A percentile compares a stretch with the other conserved stretches of the same genome.
These are phyloP conservation scores for Pollicipes pollicipes DNA, from an alignment of 1,140 invertebrate species.

Conservation along the genomic window DNA sequence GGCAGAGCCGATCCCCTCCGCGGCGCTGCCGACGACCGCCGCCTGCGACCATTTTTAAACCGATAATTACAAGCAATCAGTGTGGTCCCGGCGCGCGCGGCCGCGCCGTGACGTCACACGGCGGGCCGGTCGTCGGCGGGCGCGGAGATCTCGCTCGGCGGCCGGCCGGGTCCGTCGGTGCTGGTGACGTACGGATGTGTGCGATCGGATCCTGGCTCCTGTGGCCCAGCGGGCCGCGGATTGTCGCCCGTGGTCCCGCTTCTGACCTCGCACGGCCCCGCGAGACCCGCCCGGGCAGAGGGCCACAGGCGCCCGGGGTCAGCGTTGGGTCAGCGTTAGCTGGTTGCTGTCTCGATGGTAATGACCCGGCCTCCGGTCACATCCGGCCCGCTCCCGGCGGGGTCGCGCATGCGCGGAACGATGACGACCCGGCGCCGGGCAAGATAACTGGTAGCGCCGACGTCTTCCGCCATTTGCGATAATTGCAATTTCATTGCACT, in stretches of 20 bases:
- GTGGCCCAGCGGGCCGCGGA: too few species aligned
- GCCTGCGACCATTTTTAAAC: not conserved
- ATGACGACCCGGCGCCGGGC: not conserved
- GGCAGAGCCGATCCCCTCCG: too few species aligned
- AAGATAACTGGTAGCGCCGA: not conserved
- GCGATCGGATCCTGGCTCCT: too few species aligned
- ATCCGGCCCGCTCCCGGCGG: too few species aligned
- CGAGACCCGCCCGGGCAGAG: too few species aligned
- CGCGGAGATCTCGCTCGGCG: too few species aligned
- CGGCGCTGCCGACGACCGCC: not conserved
- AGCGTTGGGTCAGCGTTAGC: too few species aligned
- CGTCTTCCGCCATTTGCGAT: not conserved
- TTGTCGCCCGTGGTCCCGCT: too few species aligned
- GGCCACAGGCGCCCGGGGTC: too few species aligned
- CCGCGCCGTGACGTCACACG: not conserved
- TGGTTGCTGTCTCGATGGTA: too few species aligned
- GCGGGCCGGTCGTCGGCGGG: not conserved
- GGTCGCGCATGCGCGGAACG: not conserved
- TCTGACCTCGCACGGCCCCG: not conserved
- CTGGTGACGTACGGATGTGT: too few species aligned
- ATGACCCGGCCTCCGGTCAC: not conserved
- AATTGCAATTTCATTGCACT: not conserved
- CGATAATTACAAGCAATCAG: conserved; percentile 2
- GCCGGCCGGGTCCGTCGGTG: too few species aligned
- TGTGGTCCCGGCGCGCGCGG: not conserved